phyloP scores from a whole-genome alignment of 2,888 invertebrate species.

The Notodonta dromedarius region DNA sequence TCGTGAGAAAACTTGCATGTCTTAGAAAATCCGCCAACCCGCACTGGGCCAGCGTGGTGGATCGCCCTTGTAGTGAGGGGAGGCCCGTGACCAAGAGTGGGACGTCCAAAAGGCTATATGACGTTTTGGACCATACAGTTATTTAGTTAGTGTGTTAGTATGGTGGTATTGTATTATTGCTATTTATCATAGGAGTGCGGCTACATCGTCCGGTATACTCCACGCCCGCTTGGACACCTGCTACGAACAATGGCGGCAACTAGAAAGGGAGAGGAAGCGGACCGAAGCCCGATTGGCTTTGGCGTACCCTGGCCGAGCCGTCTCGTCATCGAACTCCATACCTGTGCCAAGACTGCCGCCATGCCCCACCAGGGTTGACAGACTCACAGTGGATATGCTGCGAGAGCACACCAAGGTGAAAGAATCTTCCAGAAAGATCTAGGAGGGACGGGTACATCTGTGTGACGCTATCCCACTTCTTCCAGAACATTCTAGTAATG shows the following conservation, averaged over 20 bases:
- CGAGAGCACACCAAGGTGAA: constrained; percentile 89
- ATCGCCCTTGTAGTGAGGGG: no score
- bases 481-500: no score
- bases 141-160: no score
- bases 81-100: no score
- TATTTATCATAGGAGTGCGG: constrained; percentile 64
- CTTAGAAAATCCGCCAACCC: no score
- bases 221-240: constrained; percentile 90
- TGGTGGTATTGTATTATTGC: no score
- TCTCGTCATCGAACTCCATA: constrained; percentile 89
- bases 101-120: no score
- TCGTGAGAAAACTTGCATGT: no score
- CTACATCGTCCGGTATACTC: constrained; percentile 84
- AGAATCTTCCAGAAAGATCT: constrained; percentile 4
- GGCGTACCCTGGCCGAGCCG: constrained; percentile 90
- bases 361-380: constrained; percentile 90
- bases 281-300: constrained; percentile 91
- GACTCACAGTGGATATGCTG: constrained; percentile 91
- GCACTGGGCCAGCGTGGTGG: no score
- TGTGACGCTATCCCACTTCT: no score
- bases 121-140: no score
- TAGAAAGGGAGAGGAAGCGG: constrained; percentile 92
- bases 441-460: background rate
- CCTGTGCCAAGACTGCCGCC: constrained; percentile 91
- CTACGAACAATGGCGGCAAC: constrained; percentile 90